Base-by-base conservation (phyloP, 37 sponge, comb jelly and placozoan genomes). In the Mnemiopsis leidyi region DNA sequence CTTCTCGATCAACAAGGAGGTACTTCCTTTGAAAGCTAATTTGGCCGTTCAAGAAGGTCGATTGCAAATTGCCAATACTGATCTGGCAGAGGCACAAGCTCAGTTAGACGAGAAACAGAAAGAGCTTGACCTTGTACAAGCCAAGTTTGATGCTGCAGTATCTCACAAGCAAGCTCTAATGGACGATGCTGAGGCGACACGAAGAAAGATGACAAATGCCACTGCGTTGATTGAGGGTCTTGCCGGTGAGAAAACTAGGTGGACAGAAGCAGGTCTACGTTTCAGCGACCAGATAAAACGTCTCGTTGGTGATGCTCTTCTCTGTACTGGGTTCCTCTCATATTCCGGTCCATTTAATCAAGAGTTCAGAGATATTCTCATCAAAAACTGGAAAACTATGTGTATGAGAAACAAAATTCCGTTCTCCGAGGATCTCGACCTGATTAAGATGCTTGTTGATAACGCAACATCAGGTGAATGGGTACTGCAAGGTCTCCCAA, bases 311-410 rank as follows among this genome's bases (percentile, higher is more conserved):
- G 97, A 99, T 69, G 97, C 96, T 21, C 95, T 99, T 48, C 95
- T 99, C 24, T 96, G 96, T 35, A 98, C 99, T 48, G 99, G 95
- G 23, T 99, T 99, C 93, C 94, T 99, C 28, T 99, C 99, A 20
- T 99, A 97, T 79, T 94, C 97, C 39, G 99, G 99, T 33, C 99
- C 99, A 38, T 99, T 99, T 96, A 99, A 99, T 93, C 99, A 99
- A 68, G 99, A 99, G 93, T 99, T 97, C 96, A 92, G 99, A 75
- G 68, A 32, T 3, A 38, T 96, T 16, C 93, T 99, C 38, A 67
- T 96, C 21, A 94, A 96, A 23, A 76, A 76, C n/a, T 99, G 99
- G 99, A 96, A 97, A 94, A 94, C 95, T 37, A 96, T 97, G 92
- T 36, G 96, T 79, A 93, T 69, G 67, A 93, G 16, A 25, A 75